Evolutionary conservation across 53 echinoderm and acorn worm genomes (phyloP).

Genomic region (Hippasteria phrygiana): DNA sequence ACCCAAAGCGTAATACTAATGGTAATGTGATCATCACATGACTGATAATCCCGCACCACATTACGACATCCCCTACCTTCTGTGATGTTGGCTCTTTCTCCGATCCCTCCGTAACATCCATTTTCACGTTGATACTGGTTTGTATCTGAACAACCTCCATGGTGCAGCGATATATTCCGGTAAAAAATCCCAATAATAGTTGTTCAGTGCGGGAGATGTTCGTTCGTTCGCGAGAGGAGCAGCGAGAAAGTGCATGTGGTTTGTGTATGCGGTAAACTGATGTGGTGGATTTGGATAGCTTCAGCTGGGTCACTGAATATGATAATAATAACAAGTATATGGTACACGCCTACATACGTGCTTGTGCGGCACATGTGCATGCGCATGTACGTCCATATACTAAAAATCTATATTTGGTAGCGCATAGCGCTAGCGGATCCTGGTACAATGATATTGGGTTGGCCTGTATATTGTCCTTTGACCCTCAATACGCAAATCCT

Average conservation of each 20-base stretch:
- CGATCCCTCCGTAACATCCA: conserved; percentile 39
- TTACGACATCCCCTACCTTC: conserved; percentile 49
- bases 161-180: background rate
- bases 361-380: too few species aligned
- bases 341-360: too few species aligned
- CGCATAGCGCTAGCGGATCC: background rate
- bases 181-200: background rate
- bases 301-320: too few species aligned
- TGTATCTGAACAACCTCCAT: conserved; percentile 28
- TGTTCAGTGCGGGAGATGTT: too few species aligned
- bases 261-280: too few species aligned
- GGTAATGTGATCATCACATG: background rate
- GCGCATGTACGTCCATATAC: background rate
- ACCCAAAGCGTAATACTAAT: too few species aligned
- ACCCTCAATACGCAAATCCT: background rate
- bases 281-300: too few species aligned
- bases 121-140: conserved; percentile 9
- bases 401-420: conserved; percentile 34
- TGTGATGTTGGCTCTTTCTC: background rate
- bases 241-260: too few species aligned
- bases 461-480: background rate
- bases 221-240: too few species aligned
- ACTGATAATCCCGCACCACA: too few species aligned
- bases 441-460: background rate
- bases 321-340: too few species aligned